A percentile compares a stretch with the other conserved stretches of the same genome.
These are phyloP conservation scores for Takifugu flavidus DNA, from an alignment of 2,113 vertebrate species.

Conservation along the genomic window DNA sequence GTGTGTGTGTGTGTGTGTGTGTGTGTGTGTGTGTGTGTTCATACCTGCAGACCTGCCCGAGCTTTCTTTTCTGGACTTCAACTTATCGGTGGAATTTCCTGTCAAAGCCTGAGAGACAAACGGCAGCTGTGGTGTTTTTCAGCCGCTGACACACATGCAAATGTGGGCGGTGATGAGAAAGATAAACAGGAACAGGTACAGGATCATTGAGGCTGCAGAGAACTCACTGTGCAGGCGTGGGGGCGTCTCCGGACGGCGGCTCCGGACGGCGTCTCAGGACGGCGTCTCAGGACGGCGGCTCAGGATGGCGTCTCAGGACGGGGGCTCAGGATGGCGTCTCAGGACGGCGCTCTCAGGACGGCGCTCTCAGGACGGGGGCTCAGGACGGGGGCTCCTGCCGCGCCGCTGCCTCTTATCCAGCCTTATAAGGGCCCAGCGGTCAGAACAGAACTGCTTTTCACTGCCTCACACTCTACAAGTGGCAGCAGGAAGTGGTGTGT, in stretches of 20 bases:
- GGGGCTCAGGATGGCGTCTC: too few species aligned
- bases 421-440: slow-evolving; percentile 6
- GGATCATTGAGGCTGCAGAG: neutral
- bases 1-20: too few species aligned
- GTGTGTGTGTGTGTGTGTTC: too few species aligned
- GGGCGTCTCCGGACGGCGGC: neutral
- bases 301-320: too few species aligned
- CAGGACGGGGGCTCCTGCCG: neutral
- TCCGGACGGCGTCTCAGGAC: too few species aligned
- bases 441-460: slow-evolving; percentile 18
- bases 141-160: neutral
- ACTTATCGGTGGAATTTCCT: too few species aligned
- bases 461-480: neutral
- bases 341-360: too few species aligned
- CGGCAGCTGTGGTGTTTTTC: too few species aligned
- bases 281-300: too few species aligned
- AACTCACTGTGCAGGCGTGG: slow-evolving; percentile 38
- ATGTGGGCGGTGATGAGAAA: neutral
- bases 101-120: too few species aligned
- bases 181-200: neutral
- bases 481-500: slow-evolving; percentile 32
- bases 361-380: neutral
- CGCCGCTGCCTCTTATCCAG: slow-evolving; percentile 1
- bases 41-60: too few species aligned
- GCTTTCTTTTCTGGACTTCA: too few species aligned